Evolutionary conservation across 2,797 vertebrate species (phyloP).

Genomic region (Aeoliscus strigatus): DNA sequence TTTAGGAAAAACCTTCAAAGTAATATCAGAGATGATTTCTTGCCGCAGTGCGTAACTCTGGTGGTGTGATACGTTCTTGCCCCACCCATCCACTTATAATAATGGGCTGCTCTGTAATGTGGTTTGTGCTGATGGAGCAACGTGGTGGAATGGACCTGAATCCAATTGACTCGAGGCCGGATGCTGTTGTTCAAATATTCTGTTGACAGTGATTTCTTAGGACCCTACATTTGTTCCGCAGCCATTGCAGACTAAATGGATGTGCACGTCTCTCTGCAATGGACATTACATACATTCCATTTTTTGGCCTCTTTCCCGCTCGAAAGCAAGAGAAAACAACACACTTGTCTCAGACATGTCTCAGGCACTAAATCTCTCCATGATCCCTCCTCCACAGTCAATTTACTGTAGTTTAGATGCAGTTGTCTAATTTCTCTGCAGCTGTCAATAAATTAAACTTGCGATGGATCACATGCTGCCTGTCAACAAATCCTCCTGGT

Average conservation of each 20-base stretch:
- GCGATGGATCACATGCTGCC: no score
- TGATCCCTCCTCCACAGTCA: no score
- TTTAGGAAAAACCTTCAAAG: no score
- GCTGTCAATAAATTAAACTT: no score
- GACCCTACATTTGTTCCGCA: neutral
- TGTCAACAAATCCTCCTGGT: neutral
- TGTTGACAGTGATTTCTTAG: constrained; percentile 10
- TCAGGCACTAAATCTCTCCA: no score
- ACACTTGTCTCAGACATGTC: neutral
- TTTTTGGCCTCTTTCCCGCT: constrained; percentile 1
- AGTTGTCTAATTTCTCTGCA: no score
- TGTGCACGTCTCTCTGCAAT: constrained; percentile 9
- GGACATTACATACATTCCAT: constrained; percentile 21
- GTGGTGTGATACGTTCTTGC: constrained; percentile 23
- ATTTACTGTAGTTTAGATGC: no score
- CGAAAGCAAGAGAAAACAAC: neutral
- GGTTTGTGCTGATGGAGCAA: constrained; percentile 10
- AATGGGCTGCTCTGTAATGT: constrained; percentile 14
- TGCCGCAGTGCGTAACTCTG: constrained; percentile 2
- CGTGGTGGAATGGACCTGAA: constrained; percentile 11
- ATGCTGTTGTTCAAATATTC: constrained; percentile 8
- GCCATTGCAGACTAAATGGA: constrained; percentile 34
- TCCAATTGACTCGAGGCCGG: constrained; percentile 1
- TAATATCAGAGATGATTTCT: neutral
- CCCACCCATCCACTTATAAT: constrained; percentile 5